phyloP scores from a whole-genome alignment of 30 jellyfish, hydroid and myxozoan species.

The Pseudorhiza aurosa region DNA sequence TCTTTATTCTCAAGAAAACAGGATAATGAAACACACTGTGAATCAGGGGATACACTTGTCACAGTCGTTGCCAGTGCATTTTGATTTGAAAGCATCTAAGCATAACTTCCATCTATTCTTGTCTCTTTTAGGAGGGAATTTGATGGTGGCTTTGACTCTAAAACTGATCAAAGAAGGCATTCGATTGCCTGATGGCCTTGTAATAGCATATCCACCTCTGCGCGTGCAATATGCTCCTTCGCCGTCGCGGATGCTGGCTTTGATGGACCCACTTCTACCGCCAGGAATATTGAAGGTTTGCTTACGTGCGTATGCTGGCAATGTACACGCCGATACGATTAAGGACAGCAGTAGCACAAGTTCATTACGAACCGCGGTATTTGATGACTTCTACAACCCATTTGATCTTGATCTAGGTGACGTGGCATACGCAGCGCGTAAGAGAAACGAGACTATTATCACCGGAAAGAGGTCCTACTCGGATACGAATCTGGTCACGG shows the following conservation, averaged over 20 bases:
- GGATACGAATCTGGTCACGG: constrained; percentile 54
- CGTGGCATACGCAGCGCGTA: constrained; percentile 27
- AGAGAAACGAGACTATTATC: neutral
- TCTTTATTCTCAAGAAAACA: too few relatives aligned
- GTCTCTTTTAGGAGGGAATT: constrained; percentile 79
- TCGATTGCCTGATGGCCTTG: constrained; percentile 92
- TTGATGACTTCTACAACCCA: constrained; percentile 83
- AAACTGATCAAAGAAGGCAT: constrained; percentile 78
- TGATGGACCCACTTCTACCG: constrained; percentile 96
- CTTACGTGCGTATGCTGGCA: constrained; percentile 89
- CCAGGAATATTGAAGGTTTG: constrained; percentile 90
- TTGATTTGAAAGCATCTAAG: too few relatives aligned
- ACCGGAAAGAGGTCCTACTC: constrained; percentile 63
- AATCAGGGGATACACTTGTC: too few relatives aligned
- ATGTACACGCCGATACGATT: constrained; percentile 12
- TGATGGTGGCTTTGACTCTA: constrained; percentile 82
- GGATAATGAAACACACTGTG: too few relatives aligned
- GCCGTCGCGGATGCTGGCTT: constrained; percentile 96
- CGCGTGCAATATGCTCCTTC: constrained; percentile 85
- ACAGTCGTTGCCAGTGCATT: too few relatives aligned
- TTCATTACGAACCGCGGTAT: constrained; percentile 32
- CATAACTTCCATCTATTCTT: too few relatives aligned
- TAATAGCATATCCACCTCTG: constrained; percentile 93
- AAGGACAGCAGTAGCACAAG: constrained; percentile 29
- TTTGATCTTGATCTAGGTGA: constrained; percentile 89